These are phyloP conservation scores for Gastrophryne carolinensis DNA, from an alignment of 2,797 vertebrate species.

Conservation along the genomic window DNA sequence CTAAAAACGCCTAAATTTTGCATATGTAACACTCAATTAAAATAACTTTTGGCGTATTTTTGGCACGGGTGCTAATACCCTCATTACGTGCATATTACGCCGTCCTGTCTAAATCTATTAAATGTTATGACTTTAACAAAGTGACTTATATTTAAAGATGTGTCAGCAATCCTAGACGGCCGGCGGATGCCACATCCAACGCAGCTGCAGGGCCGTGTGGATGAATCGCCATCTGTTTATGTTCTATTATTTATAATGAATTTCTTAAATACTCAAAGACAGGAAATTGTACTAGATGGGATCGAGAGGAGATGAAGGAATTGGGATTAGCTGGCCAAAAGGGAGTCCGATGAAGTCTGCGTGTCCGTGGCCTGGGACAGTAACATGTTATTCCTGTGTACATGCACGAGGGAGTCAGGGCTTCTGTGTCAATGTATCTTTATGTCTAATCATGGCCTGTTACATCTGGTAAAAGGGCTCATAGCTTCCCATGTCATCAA, in stretches of 20 bases:
- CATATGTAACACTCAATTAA: slow-evolving; percentile 52
- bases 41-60: slow-evolving; percentile 47
- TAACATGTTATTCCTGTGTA: too few species aligned
- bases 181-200: slow-evolving; percentile 46
- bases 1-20: slow-evolving; percentile 27
- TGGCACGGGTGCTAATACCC: slow-evolving; percentile 53
- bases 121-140: slow-evolving; percentile 46
- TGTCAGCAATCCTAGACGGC: slow-evolving; percentile 54
- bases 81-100: slow-evolving; percentile 39
- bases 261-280: slow-evolving; percentile 9
- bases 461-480: too few species aligned
- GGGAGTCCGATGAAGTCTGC: not conserved
- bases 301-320: not conserved
- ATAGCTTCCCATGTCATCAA: too few species aligned
- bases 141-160: slow-evolving; percentile 54
- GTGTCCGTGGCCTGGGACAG: too few species aligned
- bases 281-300: not conserved
- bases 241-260: slow-evolving; percentile 1
- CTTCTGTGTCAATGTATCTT: too few species aligned
- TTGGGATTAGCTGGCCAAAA: not conserved
- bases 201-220: slow-evolving; percentile 8
- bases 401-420: too few species aligned
- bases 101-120: slow-evolving; percentile 42
- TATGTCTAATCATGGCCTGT: too few species aligned
- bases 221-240: not conserved